These are phyloP conservation scores for Trichopoda pennipes DNA, from an alignment of 2,888 invertebrate species.

Conservation along the genomic window DNA sequence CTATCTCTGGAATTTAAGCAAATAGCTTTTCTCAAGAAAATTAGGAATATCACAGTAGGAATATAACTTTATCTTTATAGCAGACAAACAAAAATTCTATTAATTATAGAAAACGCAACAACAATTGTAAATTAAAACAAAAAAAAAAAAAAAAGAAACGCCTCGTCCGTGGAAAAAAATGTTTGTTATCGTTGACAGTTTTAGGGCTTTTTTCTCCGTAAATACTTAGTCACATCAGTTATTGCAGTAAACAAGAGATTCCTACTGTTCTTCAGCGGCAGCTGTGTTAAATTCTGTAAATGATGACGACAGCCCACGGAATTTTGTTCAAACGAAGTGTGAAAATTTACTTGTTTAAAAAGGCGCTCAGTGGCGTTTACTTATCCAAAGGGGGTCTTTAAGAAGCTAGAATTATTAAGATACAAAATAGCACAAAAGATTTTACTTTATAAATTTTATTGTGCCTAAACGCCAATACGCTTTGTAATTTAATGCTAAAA, in stretches of 20 bases:
- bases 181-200: constrained; percentile 27
- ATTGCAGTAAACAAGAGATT: constrained; percentile 10
- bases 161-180: constrained; percentile 31
- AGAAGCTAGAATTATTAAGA: too few relatives aligned
- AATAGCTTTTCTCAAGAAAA: constrained; percentile 29
- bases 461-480: neutral
- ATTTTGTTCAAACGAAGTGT: constrained; percentile 68
- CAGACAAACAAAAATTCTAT: constrained; percentile 22
- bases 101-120: constrained; percentile 8
- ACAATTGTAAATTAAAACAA: constrained; percentile 29
- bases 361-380: constrained; percentile 74
- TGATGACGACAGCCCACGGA: constrained; percentile 28
- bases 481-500: neutral
- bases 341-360: constrained; percentile 56
- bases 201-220: too few relatives aligned
- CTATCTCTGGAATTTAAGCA: constrained; percentile 54
- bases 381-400: constrained; percentile 75
- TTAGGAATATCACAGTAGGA: constrained; percentile 61
- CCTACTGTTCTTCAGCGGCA: constrained; percentile 46
- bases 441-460: too few relatives aligned
- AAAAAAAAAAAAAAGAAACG: constrained; percentile 18
- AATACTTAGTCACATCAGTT: neutral
- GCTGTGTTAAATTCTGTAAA: neutral
- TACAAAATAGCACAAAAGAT: too few relatives aligned
- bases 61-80: constrained; percentile 34